Percentiles rank a stretch among this genome's conserved stretches.
These are phyloP conservation scores for Linyphia triangularis DNA, from an alignment of 2,888 invertebrate species.

Conservation along the genomic window DNA sequence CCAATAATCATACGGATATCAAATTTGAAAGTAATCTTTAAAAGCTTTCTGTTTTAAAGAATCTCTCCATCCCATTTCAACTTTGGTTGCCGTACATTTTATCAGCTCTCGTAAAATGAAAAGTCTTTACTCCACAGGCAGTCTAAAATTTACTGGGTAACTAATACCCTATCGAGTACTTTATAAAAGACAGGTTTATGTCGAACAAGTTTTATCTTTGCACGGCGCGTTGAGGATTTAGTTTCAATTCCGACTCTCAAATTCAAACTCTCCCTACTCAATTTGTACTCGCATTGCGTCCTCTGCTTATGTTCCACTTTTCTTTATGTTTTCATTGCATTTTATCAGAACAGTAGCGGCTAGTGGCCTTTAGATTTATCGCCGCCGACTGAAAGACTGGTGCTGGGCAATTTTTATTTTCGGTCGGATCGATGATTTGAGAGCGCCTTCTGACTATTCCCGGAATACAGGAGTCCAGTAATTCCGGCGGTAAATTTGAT, in stretches of 20 bases:
- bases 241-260: conserved; percentile 29
- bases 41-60: no score
- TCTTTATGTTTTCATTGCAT: conserved; percentile 30
- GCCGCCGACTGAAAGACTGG: conserved; percentile 29
- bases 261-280: not conserved
- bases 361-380: conserved; percentile 27
- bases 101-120: conserved; percentile 8
- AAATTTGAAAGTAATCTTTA: no score
- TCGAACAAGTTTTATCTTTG: conserved; percentile 33
- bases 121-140: not conserved
- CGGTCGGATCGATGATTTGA: conserved; percentile 57
- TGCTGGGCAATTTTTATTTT: conserved; percentile 46
- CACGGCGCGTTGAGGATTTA: conserved; percentile 7
- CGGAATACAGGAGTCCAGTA: conserved; percentile 34
- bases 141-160: conserved; percentile 8
- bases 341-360: conserved; percentile 42
- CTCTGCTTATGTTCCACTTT: not conserved
- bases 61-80: no score
- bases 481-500: conserved; percentile 51
- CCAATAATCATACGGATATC: no score
- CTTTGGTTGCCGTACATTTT: not conserved
- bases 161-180: conserved; percentile 14
- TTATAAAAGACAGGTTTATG: conserved; percentile 34
- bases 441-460: conserved; percentile 45
- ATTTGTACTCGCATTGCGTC: conserved; percentile 11